Evolutionary conservation across 1,140 invertebrate species (phyloP), one percentile per base, ranked within the genome.

Genomic region (Bombus balteatus): DNA sequence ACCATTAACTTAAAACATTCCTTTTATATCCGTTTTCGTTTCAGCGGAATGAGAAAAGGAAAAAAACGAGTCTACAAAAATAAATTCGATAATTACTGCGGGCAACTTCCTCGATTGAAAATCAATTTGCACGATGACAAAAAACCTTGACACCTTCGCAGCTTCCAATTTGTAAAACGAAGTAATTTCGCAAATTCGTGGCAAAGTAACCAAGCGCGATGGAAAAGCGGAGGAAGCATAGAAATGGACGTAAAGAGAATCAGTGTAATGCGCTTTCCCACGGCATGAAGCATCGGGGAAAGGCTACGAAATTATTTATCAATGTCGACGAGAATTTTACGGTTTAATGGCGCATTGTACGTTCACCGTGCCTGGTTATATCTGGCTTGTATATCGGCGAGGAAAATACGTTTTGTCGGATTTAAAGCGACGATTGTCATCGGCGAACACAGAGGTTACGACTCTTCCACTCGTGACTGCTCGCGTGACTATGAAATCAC

Each of bases 391-490:
- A 68, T 68, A 83, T 75, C 81, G 39, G 73, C 72, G 72, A 37
- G 81, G 75, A 70, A 84, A 78, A 41, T 79, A 81, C 71, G 70
- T 74, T 86, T 86, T 39, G 72, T 37, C 59, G 71, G 71, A 75
- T 74, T 82, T 74, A 47, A 72, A 85, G 32, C 84, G 66, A 83
- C 34, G 86, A 79, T 87, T 79, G 73, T 80, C 83, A 71, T 77
- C 77, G 71, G 53, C 78, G 66, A 72, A 37, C 77, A 80, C 83
- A 86, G 81, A 87, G 78, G 59, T 85, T 34, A 76, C 73, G 75
- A 57, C 53, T 78, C 41, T 66, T 73, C 62, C 13, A 3, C 32
- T 81, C 84, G 77, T 70, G 72, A 68, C 41, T 66, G 34, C 53
- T 85, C 86, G 71, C 71, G 84, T 25, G 73, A 89, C 79, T 83